These are phyloP conservation scores for Piscicola geometra DNA, from an alignment of 2,888 invertebrate genomes.

Conservation along the genomic window DNA sequence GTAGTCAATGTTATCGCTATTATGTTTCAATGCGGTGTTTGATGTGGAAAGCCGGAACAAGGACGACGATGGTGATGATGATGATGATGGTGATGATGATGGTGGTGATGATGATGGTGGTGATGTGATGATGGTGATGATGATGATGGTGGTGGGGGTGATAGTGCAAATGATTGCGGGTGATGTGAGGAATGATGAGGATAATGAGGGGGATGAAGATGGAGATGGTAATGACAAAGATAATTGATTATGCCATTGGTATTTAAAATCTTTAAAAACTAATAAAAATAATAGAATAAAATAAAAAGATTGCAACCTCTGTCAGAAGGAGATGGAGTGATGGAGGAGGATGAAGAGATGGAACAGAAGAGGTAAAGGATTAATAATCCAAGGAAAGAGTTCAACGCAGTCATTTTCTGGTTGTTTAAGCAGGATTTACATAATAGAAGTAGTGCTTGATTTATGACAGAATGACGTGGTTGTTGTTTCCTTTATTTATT, in stretches of 20 bases:
- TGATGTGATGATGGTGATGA: constrained; percentile 17
- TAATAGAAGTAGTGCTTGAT: too few species aligned
- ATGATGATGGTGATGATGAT: constrained; percentile 6
- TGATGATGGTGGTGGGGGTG: constrained; percentile 11
- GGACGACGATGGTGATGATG: too few species aligned
- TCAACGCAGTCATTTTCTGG: too few species aligned
- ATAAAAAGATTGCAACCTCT: neutral
- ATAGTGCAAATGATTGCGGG: neutral
- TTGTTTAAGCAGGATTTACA: too few species aligned
- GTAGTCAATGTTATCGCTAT: too few species aligned
- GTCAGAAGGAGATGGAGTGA: neutral
- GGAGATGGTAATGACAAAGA: neutral
- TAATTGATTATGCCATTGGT: too few species aligned
- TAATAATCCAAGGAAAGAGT: too few species aligned
- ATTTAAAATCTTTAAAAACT: neutral
- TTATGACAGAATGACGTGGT: too few species aligned
- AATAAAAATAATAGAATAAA: neutral
- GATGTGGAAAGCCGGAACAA: too few species aligned
- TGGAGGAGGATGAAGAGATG: neutral
- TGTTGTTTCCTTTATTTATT: too few species aligned
- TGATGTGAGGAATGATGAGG: constrained; percentile 3
- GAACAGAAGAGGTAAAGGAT: too few species aligned
- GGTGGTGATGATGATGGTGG: constrained; percentile 22
- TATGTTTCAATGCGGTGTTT: too few species aligned
- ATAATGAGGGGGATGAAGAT: neutral